Evolutionary conservation across 2,888 invertebrate genomes (phyloP).

Genomic region (Halictus quadricinctus): DNA sequence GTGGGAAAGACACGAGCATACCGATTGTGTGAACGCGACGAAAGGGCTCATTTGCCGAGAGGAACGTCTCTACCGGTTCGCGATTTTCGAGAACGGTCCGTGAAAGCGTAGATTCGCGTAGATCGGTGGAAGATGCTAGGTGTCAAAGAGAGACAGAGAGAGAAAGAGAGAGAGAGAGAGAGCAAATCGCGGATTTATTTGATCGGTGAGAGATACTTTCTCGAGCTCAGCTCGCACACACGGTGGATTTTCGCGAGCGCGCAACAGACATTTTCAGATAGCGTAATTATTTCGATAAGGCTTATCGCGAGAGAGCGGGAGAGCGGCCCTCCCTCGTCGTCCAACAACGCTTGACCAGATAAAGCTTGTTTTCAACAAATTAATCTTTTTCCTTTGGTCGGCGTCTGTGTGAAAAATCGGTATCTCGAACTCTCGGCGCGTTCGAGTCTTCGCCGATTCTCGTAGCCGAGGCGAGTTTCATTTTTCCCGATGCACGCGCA

Average conservation of each 20-base stretch:
- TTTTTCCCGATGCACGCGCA: not conserved
- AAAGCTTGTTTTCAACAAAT: conserved; percentile 77
- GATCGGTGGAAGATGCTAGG: not conserved
- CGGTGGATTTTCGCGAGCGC: conserved; percentile 66
- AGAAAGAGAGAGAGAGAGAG: not conserved
- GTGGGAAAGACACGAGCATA: not conserved
- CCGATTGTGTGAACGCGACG: not conserved
- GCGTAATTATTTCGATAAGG: conserved; percentile 75
- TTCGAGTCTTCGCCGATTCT: conserved; percentile 21
- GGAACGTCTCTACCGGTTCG: too few relatives aligned
- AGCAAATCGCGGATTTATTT: not conserved
- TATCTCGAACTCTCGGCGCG: conserved; percentile 58
- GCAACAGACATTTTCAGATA: conserved; percentile 69
- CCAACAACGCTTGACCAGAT: conserved; percentile 65
- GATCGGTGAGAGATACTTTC: conserved; percentile 5
- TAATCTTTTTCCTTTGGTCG: conserved; percentile 72
- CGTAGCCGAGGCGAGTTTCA: not conserved
- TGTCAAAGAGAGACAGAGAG: not conserved
- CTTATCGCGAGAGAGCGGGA: conserved; percentile 65
- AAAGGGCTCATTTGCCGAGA: not conserved
- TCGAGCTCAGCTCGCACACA: conserved; percentile 19
- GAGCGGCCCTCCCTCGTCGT: conserved; percentile 50
- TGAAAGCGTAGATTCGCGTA: not conserved
- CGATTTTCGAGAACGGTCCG: not conserved
- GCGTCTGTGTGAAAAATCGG: conserved; percentile 68